phyloP scores from a whole-genome alignment of 2,888 invertebrate genomes.

The Shargacucullia verbasci region DNA sequence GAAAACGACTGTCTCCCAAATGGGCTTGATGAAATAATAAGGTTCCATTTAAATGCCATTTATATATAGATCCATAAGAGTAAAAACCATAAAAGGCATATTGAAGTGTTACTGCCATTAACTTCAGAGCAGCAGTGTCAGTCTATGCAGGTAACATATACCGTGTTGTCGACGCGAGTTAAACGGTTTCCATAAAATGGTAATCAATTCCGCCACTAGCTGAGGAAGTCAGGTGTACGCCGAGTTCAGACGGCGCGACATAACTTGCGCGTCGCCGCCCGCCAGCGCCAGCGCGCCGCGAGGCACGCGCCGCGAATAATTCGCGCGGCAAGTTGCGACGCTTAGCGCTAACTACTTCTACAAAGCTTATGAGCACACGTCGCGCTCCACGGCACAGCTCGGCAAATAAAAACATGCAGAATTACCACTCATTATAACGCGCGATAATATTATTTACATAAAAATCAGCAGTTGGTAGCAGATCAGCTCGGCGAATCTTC shows the following conservation, averaged over 20 bases:
- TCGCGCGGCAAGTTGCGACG: neutral
- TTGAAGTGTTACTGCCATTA: too few relatives aligned
- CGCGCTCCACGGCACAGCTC: too few relatives aligned
- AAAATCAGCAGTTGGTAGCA: too few relatives aligned
- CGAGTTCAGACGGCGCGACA: neutral
- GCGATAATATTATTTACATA: too few relatives aligned
- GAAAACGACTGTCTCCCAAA: too few relatives aligned
- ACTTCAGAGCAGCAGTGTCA: too few relatives aligned
- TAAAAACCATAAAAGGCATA: too few relatives aligned
- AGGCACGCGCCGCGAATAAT: neutral
- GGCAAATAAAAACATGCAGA: neutral
- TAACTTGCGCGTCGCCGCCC: neutral
- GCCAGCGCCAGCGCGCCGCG: neutral
- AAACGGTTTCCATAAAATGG: constrained; percentile 1
- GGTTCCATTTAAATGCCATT: too few relatives aligned
- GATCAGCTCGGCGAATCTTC: too few relatives aligned
- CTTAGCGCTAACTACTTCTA: constrained; percentile 1
- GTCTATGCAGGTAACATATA: too few relatives aligned
- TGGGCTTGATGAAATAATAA: too few relatives aligned
- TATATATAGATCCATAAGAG: too few relatives aligned
- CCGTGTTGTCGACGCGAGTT: neutral
- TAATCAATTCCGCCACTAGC: neutral
- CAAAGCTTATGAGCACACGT: neutral
- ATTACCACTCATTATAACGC: neutral
- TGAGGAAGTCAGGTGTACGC: neutral